These are phyloP conservation scores for Mus caroli DNA, from an alignment of 2,797 vertebrate species.

Conservation along the genomic window DNA sequence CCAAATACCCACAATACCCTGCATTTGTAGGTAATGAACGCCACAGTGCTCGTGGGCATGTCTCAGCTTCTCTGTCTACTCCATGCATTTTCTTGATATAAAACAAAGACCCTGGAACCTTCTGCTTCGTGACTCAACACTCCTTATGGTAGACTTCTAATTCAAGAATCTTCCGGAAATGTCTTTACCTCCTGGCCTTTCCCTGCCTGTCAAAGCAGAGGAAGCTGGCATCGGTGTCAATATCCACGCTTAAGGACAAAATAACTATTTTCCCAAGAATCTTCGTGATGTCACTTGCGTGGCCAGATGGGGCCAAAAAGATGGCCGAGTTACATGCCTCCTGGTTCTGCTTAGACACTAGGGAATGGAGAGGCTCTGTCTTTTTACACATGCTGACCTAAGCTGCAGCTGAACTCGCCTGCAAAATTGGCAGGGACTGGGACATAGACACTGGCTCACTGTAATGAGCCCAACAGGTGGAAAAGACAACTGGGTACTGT, in stretches of 20 bases:
- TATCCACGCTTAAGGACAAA: not conserved
- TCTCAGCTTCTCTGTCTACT: not conserved
- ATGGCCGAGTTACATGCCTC: not conserved
- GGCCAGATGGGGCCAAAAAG: not conserved
- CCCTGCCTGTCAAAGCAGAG: slow-evolving; percentile 21
- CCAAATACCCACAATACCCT: accelerated
- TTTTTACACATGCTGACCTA: not conserved
- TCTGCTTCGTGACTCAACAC: not conserved
- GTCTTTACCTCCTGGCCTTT: slow-evolving; percentile 4
- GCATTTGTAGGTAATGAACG: not conserved
- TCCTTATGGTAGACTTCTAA: not conserved
- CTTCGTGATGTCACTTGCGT: not conserved
- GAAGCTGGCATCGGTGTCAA: not conserved
- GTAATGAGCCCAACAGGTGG: slow-evolving; percentile 74
- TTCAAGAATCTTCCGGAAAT: slow-evolving; percentile 6
- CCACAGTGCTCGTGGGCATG: accelerated
- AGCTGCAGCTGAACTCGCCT: not conserved
- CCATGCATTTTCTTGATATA: not conserved
- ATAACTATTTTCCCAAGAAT: not conserved
- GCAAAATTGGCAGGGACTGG: not conserved
- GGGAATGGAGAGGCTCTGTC: not conserved
- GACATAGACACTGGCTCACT: slow-evolving; percentile 59
- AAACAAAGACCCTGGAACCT: slow-evolving; percentile 5
- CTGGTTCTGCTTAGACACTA: not conserved
- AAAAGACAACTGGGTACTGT: slow-evolving; percentile 67